Conservation (phyloP, 2,113 vertebrate species). For the Micromys minutus region DNA sequence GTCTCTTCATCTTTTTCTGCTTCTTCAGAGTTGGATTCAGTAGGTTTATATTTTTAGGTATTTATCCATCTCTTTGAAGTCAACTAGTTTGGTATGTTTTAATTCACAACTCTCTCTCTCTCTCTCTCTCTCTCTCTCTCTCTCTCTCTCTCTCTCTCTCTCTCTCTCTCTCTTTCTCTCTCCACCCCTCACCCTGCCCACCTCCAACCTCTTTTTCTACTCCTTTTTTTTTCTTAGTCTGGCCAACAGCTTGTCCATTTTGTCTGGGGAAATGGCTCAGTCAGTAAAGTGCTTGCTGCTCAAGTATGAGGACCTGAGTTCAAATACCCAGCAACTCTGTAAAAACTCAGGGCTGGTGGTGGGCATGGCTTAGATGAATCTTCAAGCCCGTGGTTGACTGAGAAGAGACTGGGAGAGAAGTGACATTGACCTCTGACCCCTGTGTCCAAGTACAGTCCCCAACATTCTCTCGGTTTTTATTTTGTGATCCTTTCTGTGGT, state of each 20-base stretch:
- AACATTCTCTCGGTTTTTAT: neutral
- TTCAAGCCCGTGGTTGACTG: neutral
- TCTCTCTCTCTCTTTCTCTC: too few relatives aligned
- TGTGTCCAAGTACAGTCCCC: neutral
- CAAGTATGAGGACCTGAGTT: neutral
- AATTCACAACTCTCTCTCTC: neutral
- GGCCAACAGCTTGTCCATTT: neutral
- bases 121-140: neutral
- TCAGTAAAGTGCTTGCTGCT: neutral
- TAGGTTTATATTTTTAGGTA: neutral
- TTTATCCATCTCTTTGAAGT: neutral
- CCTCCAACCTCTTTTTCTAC: neutral
- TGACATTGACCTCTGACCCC: neutral
- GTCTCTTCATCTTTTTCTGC: neutral
- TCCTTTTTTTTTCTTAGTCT: neutral
- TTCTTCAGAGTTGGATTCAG: neutral
- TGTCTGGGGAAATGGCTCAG: neutral
- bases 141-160: neutral
- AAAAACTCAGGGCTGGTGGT: neutral
- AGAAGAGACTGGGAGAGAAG: too few relatives aligned
- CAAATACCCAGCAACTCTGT: neutral
- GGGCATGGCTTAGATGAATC: neutral
- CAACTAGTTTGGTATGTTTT: neutral
- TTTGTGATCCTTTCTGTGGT: neutral
- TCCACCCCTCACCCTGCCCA: neutral